Conservation (phyloP, 2,113 vertebrate species). For the Todiramphus saurophagus region DNA sequence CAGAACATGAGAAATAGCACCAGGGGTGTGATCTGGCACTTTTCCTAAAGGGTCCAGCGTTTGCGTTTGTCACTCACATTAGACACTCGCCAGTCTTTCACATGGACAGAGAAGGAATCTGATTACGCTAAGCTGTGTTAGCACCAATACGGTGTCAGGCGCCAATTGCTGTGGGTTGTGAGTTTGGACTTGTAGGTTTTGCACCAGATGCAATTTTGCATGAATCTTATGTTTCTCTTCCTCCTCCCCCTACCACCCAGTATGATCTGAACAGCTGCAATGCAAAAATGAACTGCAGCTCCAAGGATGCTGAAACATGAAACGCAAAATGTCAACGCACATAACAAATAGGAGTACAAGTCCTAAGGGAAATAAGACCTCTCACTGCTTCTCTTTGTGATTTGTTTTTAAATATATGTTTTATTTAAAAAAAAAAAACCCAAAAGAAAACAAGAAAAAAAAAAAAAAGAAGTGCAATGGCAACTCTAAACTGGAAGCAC, state of each 20-base stretch:
- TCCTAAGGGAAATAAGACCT: constrained; percentile 71
- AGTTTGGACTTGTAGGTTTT: neutral
- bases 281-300: constrained; percentile 62
- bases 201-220: constrained; percentile 52
- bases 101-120: constrained; percentile 59
- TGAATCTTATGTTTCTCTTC: constrained; percentile 22
- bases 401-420: constrained; percentile 74
- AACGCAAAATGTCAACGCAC: constrained; percentile 50
- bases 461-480: constrained; percentile 74
- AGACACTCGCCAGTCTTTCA: constrained; percentile 45
- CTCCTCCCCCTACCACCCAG: constrained; percentile 51
- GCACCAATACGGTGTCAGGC: constrained; percentile 65
- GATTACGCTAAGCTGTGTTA: constrained; percentile 47
- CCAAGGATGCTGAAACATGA: constrained; percentile 44
- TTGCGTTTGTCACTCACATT: constrained; percentile 54
- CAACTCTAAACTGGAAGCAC: constrained; percentile 76
- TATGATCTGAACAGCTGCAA: constrained; percentile 61
- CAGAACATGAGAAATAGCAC: constrained; percentile 84
- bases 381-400: constrained; percentile 62
- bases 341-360: constrained; percentile 68
- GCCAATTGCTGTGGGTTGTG: constrained; percentile 46
- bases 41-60: constrained; percentile 72
- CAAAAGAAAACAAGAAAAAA: constrained; percentile 60
- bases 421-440: constrained; percentile 73
- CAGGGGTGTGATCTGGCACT: constrained; percentile 80